Evolutionary conservation across 2,888 invertebrate genomes (phyloP).

Genomic region (Megastigmus dorsalis): DNA sequence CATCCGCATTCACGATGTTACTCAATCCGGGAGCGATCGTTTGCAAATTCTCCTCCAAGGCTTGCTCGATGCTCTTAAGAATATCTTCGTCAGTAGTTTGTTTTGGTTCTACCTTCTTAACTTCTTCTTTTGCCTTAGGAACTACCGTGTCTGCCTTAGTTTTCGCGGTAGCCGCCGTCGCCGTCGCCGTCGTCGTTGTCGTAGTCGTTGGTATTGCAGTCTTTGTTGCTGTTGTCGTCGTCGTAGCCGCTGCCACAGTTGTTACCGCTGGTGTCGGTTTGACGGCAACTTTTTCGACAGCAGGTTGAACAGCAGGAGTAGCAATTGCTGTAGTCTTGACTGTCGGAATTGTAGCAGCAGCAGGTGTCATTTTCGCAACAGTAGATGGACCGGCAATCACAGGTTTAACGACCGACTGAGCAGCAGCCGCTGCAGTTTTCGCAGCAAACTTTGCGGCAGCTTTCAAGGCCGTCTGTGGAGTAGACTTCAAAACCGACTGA

Average conservation of each 20-base stretch:
- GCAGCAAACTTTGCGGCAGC: constrained; percentile 9
- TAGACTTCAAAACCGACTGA: constrained; percentile 37
- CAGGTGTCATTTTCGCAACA: not conserved
- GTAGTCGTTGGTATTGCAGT: not conserved
- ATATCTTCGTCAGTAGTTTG: constrained; percentile 16
- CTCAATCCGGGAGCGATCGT: not conserved
- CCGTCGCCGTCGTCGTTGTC: not conserved
- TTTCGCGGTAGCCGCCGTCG: not conserved
- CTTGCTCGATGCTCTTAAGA: constrained; percentile 42
- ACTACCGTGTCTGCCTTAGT: not conserved
- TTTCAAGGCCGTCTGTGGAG: constrained; percentile 9
- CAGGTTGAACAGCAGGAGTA: not conserved
- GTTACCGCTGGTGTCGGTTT: too few species aligned
- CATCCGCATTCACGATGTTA: not conserved
- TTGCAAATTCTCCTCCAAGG: constrained; percentile 35
- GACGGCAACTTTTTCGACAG: too few species aligned
- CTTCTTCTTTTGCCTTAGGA: not conserved
- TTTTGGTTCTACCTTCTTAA: not conserved
- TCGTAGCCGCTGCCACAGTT: not conserved
- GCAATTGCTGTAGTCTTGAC: not conserved
- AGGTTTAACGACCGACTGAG: constrained; percentile 18
- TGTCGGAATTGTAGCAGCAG: not conserved
- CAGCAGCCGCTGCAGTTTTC: constrained; percentile 35
- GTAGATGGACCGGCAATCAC: not conserved
- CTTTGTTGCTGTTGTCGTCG: not conserved